Evolutionary conservation across 2,888 invertebrate species (phyloP).

Genomic region (Spatulosminthurus flaviceps): DNA sequence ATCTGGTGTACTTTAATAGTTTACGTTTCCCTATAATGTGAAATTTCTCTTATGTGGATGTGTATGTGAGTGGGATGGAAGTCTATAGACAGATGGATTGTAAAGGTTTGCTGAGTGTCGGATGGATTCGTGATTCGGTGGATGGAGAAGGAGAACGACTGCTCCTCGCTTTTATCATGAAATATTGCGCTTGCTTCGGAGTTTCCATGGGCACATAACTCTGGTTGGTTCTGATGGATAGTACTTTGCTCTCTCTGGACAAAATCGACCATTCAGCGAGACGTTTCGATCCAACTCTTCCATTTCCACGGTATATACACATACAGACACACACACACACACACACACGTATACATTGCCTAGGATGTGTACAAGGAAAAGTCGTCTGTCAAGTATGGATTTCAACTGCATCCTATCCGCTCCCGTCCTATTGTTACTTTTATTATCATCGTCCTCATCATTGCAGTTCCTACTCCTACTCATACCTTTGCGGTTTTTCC

Average conservation of each 20-base stretch:
- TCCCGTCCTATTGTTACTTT: neutral
- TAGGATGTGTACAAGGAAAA: neutral
- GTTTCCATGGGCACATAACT: constrained; percentile 63
- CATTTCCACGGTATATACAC: constrained; percentile 44
- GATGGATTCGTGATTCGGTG: constrained; percentile 56
- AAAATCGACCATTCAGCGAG: constrained; percentile 61
- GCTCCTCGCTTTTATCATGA: constrained; percentile 58
- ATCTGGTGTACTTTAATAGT: neutral
- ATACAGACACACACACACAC: neutral
- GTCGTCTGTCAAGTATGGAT: constrained; percentile 8
- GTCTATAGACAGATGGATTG: constrained; percentile 55
- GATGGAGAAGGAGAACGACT: constrained; percentile 47
- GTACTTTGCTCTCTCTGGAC: constrained; percentile 61
- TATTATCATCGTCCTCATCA: constrained; percentile 1
- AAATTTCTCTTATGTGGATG: neutral
- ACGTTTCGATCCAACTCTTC: constrained; percentile 54
- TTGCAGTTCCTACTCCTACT: neutral
- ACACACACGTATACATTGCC: no score
- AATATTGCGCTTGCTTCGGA: constrained; percentile 63
- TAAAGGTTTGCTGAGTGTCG: constrained; percentile 46
- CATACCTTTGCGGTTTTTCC: neutral
- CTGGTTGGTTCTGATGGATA: constrained; percentile 63
- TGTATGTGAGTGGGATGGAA: constrained; percentile 30
- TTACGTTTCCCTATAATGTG: neutral
- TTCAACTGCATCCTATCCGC: constrained; percentile 7